Evolutionary conservation across 2,888 invertebrate genomes (phyloP), one percentile per base, ranked within the genome.

Genomic region (Dinocampus coccinellae): DNA sequence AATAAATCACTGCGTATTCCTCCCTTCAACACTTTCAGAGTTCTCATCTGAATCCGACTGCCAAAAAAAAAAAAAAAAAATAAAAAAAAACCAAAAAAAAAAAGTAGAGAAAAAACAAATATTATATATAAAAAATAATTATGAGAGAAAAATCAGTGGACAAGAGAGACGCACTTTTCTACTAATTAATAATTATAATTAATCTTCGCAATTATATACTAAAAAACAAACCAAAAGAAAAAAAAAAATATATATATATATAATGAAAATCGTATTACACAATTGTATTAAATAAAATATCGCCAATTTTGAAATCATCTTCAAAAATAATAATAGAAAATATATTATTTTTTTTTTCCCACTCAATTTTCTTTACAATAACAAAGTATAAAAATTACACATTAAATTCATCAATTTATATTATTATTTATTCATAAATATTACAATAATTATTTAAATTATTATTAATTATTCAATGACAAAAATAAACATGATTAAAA

Each of bases 21-120:
- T 62, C 34, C 64, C 53, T 61, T 58, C 60, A 58, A 76, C 73
- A 75, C 75, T 73, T 77, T 74, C 70, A 70, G 64, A 72, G 75
- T 79, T 76, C 75, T 77, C 75, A 68, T 79, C 75, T 77, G 75
- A 78, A 78, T 77, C 69, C 75, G 77, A 80, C 80, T 80, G 79
- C 80, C 80, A 79, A 47, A 47, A 47, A n/a, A n/a, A 47, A 3
- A 6, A 39, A 39, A n/a, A 39, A 39, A 39, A 11, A 2, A 11
- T 11, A 39, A 39, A 13, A n/a, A 13, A n/a, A n/a, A 39, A 39
- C 13, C 3, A 4, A 4, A 1, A 79, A 79, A 77, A 76, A 39
- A 69, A 69, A 47, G 0, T 3, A 47, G 76, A 39, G 69, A 69
- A 79, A 47, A 47, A 47, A n/a, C 16, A 47, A 3, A 1, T 16